Evolutionary conservation across 64 coral and sea anemone genomes (phyloP).

Genomic region (Stichodactyla helianthus): DNA sequence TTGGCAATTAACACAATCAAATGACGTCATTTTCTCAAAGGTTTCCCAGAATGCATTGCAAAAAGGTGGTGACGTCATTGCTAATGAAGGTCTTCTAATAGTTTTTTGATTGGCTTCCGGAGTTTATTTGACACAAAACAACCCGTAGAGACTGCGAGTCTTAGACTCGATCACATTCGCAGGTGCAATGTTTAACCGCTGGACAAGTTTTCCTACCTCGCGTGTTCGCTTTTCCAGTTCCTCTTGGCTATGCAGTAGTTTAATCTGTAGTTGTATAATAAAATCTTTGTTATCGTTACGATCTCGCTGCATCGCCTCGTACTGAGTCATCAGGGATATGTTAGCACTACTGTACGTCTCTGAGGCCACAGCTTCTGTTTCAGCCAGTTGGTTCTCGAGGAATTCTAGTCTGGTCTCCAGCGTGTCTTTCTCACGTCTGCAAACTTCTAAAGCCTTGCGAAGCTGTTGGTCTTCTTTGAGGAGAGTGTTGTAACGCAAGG

Average conservation of each 20-base stretch:
- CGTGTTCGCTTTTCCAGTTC: conserved; percentile 23
- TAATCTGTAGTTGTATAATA: conserved; percentile 60
- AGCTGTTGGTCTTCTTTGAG: conserved; percentile 49
- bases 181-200: not conserved
- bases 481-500: conserved; percentile 27
- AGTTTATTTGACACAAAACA: too few species aligned
- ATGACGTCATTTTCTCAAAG: too few species aligned
- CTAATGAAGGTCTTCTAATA: too few species aligned
- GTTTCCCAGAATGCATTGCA: too few species aligned
- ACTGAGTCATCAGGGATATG: conserved; percentile 9
- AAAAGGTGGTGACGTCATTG: too few species aligned
- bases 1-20: too few species aligned
- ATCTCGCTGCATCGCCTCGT: conserved; percentile 27
- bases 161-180: not conserved
- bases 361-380: conserved; percentile 23
- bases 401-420: not conserved
- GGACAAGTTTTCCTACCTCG: not conserved
- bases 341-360: conserved; percentile 20
- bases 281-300: conserved; percentile 28
- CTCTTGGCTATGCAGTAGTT: conserved; percentile 27
- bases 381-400: conserved; percentile 30
- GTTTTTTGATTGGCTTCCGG: not conserved
- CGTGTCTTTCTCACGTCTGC: not conserved
- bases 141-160: too few species aligned
- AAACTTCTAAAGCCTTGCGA: conserved; percentile 10